A percentile compares a stretch with the other conserved stretches of the same genome.
Evolutionary conservation across 23 tunicate genomes (phyloP).

Genomic region (Styela clava): DNA sequence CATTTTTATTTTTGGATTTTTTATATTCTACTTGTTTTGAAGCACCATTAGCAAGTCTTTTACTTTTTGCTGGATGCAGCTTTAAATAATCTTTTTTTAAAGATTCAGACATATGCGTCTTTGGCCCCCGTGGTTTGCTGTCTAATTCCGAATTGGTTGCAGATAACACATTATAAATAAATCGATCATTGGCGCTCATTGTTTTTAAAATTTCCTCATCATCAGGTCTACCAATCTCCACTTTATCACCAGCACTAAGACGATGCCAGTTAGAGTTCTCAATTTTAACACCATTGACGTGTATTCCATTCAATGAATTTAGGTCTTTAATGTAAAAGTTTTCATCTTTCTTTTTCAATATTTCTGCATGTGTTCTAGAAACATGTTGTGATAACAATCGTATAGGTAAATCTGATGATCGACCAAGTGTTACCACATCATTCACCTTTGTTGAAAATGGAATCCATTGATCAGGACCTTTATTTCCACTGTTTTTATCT

Average conservation of each 20-base stretch:
- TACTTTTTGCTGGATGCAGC: neutral
- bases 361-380: slow-evolving; percentile 5
- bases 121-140: neutral
- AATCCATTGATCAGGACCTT: neutral
- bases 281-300: slow-evolving; percentile 32
- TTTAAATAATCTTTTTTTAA: no score
- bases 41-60: neutral
- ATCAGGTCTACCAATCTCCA: slow-evolving; percentile 34
- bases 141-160: neutral
- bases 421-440: neutral
- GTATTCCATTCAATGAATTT: slow-evolving; percentile 30
- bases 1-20: neutral
- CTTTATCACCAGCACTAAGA: slow-evolving; percentile 14
- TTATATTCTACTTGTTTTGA: neutral
- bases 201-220: slow-evolving; percentile 6
- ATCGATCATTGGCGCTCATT: slow-evolving; percentile 15
- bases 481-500: neutral
- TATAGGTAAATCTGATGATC: neutral
- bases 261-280: neutral
- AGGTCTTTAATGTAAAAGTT: slow-evolving; percentile 9
- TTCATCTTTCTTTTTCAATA: neutral
- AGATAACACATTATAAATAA: slow-evolving; percentile 26
- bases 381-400: slow-evolving; percentile 17
- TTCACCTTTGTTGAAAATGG: neutral
- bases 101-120: neutral